phyloP scores from a whole-genome alignment of 2,797 vertebrate genomes.

The Zenarchopterus dispar region DNA sequence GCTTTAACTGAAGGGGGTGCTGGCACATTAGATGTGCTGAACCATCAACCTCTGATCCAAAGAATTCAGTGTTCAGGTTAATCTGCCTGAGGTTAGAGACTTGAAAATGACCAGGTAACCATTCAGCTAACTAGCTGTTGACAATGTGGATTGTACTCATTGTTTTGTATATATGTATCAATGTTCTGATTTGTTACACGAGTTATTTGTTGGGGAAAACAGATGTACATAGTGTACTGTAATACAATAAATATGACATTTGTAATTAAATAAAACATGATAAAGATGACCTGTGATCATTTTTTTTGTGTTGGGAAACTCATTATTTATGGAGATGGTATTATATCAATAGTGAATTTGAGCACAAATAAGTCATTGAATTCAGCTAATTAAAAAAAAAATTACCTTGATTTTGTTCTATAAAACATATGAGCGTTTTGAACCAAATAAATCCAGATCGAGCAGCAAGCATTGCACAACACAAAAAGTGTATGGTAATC shows the following conservation, averaged over 20 bases:
- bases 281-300: constrained; percentile 25
- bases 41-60: constrained; percentile 31
- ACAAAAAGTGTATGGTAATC: constrained; percentile 54
- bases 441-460: constrained; percentile 58
- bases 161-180: constrained; percentile 73
- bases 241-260: constrained; percentile 51
- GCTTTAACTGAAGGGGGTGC: constrained; percentile 68
- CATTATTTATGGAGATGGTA: neutral
- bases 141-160: constrained; percentile 59
- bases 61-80: constrained; percentile 50
- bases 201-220: constrained; percentile 50
- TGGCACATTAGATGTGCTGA: constrained; percentile 56
- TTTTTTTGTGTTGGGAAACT: neutral
- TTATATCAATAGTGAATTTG: too few species aligned
- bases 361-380: too few species aligned
- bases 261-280: constrained; percentile 69
- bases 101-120: constrained; percentile 66
- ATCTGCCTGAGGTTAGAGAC: constrained; percentile 59
- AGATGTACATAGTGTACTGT: constrained; percentile 82
- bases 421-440: constrained; percentile 15
- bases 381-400: too few species aligned
- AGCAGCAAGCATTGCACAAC: constrained; percentile 38
- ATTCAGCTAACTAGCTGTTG: constrained; percentile 37
- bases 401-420: constrained; percentile 26
- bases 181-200: constrained; percentile 68